Evolutionary conservation across 2,113 vertebrate genomes (phyloP).

Genomic region (Chunga burmeisteri): DNA sequence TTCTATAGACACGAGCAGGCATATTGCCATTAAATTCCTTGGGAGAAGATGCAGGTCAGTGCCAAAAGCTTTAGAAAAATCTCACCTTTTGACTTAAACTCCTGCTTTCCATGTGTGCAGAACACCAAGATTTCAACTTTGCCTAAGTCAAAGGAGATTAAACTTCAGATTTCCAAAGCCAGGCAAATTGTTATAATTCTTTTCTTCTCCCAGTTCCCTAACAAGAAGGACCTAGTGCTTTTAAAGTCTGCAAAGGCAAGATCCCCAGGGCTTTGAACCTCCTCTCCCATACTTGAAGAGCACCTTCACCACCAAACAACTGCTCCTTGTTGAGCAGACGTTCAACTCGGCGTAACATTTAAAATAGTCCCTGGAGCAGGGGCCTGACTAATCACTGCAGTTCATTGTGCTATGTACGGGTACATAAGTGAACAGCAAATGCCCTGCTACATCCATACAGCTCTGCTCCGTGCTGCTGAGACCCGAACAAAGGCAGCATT

Average conservation of each 20-base stretch:
- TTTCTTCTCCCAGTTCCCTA: neutral
- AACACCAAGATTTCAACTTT: neutral
- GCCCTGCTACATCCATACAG: neutral
- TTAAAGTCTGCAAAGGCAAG: neutral
- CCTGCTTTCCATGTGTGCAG: neutral
- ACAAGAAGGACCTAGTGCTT: neutral
- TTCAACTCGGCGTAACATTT: neutral
- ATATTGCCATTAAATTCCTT: neutral
- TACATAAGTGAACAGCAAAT: rapidly evolving
- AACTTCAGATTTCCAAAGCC: neutral
- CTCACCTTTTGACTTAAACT: neutral
- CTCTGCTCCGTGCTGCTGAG: rapidly evolving
- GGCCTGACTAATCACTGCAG: neutral
- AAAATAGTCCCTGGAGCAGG: neutral
- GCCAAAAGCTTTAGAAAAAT: neutral
- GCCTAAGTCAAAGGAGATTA: neutral
- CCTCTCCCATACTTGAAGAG: neutral
- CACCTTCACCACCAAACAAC: neutral
- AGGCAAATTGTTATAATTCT: neutral
- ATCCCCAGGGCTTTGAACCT: neutral
- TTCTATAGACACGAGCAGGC: neutral
- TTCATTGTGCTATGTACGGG: neutral
- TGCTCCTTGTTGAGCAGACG: neutral
- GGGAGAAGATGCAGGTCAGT: neutral
- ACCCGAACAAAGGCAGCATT: slow-evolving; percentile 20